Percentiles rank a stretch among this genome's conserved stretches.
phyloP scores from a whole-genome alignment of 2,888 invertebrate species.

The Scaptomyza parva region DNA sequence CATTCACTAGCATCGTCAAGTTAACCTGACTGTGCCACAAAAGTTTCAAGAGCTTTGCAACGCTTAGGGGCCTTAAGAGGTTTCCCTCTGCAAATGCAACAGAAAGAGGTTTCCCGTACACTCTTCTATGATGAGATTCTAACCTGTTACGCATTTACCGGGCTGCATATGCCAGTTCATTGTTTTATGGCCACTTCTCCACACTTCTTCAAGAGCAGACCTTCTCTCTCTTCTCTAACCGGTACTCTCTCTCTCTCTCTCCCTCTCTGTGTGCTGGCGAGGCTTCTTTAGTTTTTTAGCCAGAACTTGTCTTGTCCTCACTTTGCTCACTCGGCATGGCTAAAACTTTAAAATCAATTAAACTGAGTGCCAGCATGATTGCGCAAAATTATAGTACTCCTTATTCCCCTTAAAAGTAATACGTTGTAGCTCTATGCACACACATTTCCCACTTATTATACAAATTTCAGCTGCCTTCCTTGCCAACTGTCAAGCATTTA shows the following conservation, averaged over 20 bases:
- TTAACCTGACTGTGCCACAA: slow-evolving; percentile 6
- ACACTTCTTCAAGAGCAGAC: background rate
- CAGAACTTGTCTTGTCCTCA: slow-evolving; percentile 31
- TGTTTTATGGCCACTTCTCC: slow-evolving; percentile 46
- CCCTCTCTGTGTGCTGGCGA: too few species aligned
- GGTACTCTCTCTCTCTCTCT: too few species aligned
- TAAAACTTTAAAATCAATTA: slow-evolving; percentile 74
- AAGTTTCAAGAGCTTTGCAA: slow-evolving; percentile 37
- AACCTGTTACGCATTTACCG: slow-evolving; percentile 68
- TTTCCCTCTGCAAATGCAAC: background rate
- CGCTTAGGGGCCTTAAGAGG: background rate
- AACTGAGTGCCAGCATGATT: slow-evolving; percentile 70
- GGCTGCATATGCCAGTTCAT: slow-evolving; percentile 46
- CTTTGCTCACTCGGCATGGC: slow-evolving; percentile 8
- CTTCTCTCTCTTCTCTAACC: too few species aligned
- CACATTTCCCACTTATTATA: background rate
- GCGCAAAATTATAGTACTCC: slow-evolving; percentile 52
- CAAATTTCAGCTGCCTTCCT: too few species aligned
- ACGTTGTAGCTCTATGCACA: slow-evolving; percentile 9
- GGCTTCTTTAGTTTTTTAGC: background rate
- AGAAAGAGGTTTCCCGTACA: background rate
- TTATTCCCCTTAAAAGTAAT: background rate
- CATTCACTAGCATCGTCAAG: background rate
- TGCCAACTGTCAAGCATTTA: too few species aligned
- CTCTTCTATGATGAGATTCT: slow-evolving; percentile 20